Percentiles rank a stretch among this genome's conserved stretches.
Conservation (phyloP, 2,113 vertebrate genomes). For the Tapirus terrestris region DNA sequence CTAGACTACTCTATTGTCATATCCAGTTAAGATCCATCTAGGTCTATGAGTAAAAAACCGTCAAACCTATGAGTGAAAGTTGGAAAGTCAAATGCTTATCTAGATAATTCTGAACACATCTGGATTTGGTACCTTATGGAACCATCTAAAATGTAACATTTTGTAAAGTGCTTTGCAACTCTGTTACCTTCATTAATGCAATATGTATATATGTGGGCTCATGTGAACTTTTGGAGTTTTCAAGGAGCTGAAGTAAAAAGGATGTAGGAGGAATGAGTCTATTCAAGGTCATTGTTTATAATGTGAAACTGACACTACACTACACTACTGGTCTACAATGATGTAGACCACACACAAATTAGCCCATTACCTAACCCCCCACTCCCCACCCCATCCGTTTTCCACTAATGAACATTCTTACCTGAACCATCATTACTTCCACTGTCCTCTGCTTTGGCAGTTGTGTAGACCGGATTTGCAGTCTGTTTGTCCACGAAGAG, state of each 20-base stretch:
- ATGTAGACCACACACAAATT: neutral
- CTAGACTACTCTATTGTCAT: neutral
- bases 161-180: slow-evolving; percentile 6
- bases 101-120: neutral
- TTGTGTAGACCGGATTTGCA: neutral
- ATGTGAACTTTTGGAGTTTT: neutral
- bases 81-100: neutral
- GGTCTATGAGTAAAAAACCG: neutral
- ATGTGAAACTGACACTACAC: neutral
- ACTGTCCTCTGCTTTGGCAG: neutral
- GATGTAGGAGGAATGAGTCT: neutral
- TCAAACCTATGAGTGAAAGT: neutral
- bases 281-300: slow-evolving; percentile 33
- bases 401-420: slow-evolving; percentile 21
- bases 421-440: neutral
- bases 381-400: neutral
- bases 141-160: neutral
- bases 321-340: too few species aligned
- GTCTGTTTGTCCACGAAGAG: slow-evolving; percentile 48
- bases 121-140: neutral
- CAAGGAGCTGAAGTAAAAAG: neutral
- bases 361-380: neutral
- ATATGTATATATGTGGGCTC: neutral
- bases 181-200: neutral
- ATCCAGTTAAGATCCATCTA: neutral